phyloP scores from a whole-genome alignment of 2,888 invertebrate genomes.

The Octonoba sinensis region DNA sequence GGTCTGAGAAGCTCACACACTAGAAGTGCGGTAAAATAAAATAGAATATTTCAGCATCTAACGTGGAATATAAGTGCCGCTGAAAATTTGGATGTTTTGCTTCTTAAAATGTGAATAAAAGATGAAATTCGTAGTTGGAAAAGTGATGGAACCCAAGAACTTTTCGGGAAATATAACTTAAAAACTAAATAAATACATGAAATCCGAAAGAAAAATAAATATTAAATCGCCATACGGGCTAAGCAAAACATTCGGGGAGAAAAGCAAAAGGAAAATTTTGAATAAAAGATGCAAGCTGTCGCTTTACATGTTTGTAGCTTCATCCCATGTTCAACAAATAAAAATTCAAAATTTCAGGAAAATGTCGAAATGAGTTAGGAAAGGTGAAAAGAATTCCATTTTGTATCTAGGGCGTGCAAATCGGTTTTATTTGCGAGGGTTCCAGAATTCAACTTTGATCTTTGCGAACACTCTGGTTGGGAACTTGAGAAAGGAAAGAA shows the following conservation, averaged over 20 bases:
- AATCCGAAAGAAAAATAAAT: conserved; percentile 34
- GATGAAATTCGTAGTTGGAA: too few relatives aligned
- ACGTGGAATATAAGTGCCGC: too few relatives aligned
- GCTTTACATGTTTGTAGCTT: conserved; percentile 39
- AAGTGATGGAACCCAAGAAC: too few relatives aligned
- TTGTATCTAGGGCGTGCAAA: conserved; percentile 43
- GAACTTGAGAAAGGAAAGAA: conserved; percentile 19
- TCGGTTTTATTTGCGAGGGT: conserved; percentile 49
- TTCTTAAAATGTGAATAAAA: too few relatives aligned
- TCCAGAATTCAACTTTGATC: conserved; percentile 48
- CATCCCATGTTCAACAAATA: conserved; percentile 7
- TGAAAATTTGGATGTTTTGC: too few relatives aligned
- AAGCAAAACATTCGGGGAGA: conserved; percentile 9
- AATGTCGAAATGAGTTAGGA: conserved; percentile 27
- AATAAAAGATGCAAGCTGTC: conserved; percentile 54
- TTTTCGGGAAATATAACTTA: too few relatives aligned
- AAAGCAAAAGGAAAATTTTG: conserved; percentile 28
- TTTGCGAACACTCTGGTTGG: conserved; percentile 4
- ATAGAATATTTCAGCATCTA: too few relatives aligned
- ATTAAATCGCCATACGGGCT: conserved; percentile 7
- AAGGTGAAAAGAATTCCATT: conserved; percentile 28
- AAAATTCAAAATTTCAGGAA: background rate
- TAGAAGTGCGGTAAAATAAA: too few relatives aligned
- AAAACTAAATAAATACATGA: background rate
- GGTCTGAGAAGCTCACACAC: too few relatives aligned